Base-by-base conservation (phyloP, 2,888 invertebrate genomes). In the Zaprionus bogoriensis region DNA sequence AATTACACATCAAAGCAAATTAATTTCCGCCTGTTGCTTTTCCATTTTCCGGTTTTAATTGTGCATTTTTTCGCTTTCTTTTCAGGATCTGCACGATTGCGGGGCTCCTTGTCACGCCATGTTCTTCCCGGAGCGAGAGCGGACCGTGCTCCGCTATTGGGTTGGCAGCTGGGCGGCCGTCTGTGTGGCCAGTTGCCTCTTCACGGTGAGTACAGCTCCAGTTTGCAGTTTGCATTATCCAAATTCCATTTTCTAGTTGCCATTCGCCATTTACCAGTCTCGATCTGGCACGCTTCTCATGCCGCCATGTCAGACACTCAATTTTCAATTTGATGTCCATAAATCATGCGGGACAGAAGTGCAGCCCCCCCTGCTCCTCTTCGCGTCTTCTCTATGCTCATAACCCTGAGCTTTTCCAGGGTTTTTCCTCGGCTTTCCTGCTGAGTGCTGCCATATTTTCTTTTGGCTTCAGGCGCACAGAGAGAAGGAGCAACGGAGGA, bases 121-220 rank as follows among this genome's bases (percentile, higher is more conserved):
- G 95, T 97, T 98, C 91, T 98, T 98, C 90, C 94, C 93, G 52
- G 94, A 95, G 78, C 93, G 94, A 71, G 95, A 98, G 88, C 93
- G 95, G 60, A 93, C 94, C 46, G 97, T 98, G 89, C 94, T 98
- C 0, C 93, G 96, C 76, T 92, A 96, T 51, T 99, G 99, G 98
- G 96, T 99, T 71, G 97, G 98, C 50, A 94, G 96, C 47, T 98
- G 98, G 97, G 97, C 98, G 3, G 94, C 96, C 42, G 92, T 98
- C 42, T 99, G 99, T 89, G 94, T 97, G 32, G 92, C 94, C 3
- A 98, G 98, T 76, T 98, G 99, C 77, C 93, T 98, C 58, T 98
- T 99, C 91, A 97, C 97, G 63, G 94, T 91, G 82, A 79, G 78
- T 80, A 17, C 2, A 20, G 22, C 5, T 23, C 17, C 38, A 45